Evolutionary conservation across 2,113 vertebrate genomes (phyloP).

Genomic region (Phocoena phocoena): DNA sequence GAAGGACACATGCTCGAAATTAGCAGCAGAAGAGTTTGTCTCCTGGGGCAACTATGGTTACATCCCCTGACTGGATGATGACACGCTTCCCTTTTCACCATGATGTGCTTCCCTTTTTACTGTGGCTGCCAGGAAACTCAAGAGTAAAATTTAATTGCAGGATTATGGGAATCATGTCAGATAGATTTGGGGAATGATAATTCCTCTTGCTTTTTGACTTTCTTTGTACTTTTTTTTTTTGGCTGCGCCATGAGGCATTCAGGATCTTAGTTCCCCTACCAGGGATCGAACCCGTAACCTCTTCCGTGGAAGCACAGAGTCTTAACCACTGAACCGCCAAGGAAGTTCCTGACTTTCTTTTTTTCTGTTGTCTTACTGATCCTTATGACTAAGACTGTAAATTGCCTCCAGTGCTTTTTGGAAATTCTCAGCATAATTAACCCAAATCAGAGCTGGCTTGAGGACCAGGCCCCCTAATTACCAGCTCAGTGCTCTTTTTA

Average conservation of each 20-base stretch:
- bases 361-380: background rate
- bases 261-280: too few species aligned
- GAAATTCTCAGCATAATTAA: conserved; percentile 1
- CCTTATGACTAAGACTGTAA: background rate
- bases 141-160: background rate
- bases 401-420: background rate
- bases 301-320: too few species aligned
- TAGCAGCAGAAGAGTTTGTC: background rate
- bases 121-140: background rate
- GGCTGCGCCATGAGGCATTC: too few species aligned
- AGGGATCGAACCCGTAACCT: too few species aligned
- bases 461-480: background rate
- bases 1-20: background rate
- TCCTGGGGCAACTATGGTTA: background rate
- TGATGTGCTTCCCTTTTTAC: background rate
- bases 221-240: background rate
- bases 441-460: background rate
- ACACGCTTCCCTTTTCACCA: background rate
- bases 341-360: too few species aligned
- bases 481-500: background rate
- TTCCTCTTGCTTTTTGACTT: background rate
- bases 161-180: background rate
- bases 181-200: background rate
- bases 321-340: too few species aligned
- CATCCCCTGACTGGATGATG: background rate